Conservation (phyloP, 2,888 invertebrate species). For the Agriopis leucophaearia region DNA sequence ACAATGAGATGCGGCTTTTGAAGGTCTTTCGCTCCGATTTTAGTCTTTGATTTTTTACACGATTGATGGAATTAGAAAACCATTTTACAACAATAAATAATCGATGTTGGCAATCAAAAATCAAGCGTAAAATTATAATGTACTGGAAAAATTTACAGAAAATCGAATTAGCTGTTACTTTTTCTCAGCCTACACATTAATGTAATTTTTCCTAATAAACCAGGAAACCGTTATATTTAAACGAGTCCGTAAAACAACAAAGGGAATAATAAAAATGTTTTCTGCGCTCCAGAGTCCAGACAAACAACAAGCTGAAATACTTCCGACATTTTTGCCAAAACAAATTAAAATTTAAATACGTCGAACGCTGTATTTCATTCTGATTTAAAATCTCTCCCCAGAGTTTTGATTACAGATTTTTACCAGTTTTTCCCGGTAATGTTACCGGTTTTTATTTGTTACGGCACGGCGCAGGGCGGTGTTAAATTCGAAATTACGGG, state of each 20-base stretch:
- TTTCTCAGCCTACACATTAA: background rate
- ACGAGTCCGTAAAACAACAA: constrained; percentile 24
- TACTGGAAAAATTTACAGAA: background rate
- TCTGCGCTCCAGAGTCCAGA: constrained; percentile 3
- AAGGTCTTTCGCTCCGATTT: no score
- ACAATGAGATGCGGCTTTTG: no score
- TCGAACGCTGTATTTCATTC: constrained; percentile 37
- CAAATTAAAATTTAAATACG: constrained; percentile 41
- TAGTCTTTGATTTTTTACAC: no score
- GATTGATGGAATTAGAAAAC: no score
- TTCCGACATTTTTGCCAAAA: constrained; percentile 34
- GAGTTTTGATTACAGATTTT: constrained; percentile 44
- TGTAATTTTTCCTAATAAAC: constrained; percentile 12
- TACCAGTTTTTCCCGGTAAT: constrained; percentile 18
- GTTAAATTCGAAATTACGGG: constrained; percentile 46
- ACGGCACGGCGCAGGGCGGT: constrained; percentile 39
- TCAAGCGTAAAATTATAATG: no score
- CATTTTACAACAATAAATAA: no score
- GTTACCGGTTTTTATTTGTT: constrained; percentile 42
- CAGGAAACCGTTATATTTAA: constrained; percentile 9
- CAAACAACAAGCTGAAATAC: constrained; percentile 24
- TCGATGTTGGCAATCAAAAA: no score
- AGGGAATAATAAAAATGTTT: constrained; percentile 28
- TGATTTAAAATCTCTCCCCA: constrained; percentile 43
- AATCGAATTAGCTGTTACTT: background rate